Percentiles rank a stretch among this genome's conserved stretches.
Conservation (phyloP, 2,797 vertebrate genomes). For the Myiotriccus ornatus region DNA sequence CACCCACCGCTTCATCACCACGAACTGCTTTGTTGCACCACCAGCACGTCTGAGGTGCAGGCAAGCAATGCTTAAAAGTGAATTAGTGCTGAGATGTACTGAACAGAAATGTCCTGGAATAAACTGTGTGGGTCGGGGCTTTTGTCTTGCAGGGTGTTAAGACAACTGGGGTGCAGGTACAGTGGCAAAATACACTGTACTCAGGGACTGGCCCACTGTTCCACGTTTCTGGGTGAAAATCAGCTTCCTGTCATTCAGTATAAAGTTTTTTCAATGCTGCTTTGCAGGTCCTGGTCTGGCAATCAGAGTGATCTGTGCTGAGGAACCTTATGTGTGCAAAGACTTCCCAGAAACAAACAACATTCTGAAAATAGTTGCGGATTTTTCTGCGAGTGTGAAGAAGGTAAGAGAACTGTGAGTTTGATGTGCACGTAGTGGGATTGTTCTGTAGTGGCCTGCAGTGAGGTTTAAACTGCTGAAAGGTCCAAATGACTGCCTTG, state of each 20-base stretch:
- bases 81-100: background rate
- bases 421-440: background rate
- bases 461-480: background rate
- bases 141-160: background rate
- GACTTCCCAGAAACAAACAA: slow-evolving; percentile 99
- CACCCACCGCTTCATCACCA: background rate
- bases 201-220: background rate
- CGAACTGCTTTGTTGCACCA: background rate
- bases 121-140: background rate
- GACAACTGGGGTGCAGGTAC: background rate
- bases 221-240: background rate
- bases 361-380: slow-evolving; percentile 96
- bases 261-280: background rate
- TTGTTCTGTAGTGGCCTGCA: background rate
- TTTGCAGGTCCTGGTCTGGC: slow-evolving; percentile 91
- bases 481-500: background rate
- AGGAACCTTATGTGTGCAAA: slow-evolving; percentile 96
- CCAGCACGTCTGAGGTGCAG: background rate
- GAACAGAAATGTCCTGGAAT: background rate
- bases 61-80: background rate
- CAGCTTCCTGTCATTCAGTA: background rate
- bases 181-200: rapidly evolving
- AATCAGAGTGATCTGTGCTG: slow-evolving; percentile 97
- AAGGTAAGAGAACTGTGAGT: slow-evolving; percentile 78
- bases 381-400: slow-evolving; percentile 98